Conservation (phyloP, 2,888 invertebrate species). For the Criorhina ranunculi region DNA sequence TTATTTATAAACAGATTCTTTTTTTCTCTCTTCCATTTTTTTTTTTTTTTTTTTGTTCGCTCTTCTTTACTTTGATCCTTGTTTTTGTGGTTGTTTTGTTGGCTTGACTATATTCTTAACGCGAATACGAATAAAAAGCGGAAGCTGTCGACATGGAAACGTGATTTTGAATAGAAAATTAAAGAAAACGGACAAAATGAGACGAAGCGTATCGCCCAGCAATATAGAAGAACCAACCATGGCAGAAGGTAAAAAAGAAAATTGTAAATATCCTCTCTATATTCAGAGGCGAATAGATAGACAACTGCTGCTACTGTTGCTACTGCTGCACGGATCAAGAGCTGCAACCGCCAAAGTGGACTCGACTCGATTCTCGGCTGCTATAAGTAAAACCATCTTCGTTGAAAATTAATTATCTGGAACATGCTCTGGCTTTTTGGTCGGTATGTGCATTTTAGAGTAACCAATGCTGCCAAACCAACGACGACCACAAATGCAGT, state of each 20-base stretch:
- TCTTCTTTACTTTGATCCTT: conserved; percentile 60
- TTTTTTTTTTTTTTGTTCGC: conserved; percentile 17
- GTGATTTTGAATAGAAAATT: conserved; percentile 77
- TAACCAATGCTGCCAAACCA: conserved; percentile 46
- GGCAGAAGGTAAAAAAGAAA: background rate
- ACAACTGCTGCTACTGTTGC: conserved; percentile 39
- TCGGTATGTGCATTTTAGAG: conserved; percentile 37
- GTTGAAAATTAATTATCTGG: conserved; percentile 76
- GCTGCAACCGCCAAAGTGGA: conserved; percentile 52
- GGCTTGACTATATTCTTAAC: conserved; percentile 56
- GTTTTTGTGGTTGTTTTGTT: conserved; percentile 63
- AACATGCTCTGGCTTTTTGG: conserved; percentile 64
- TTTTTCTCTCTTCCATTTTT: conserved; percentile 11
- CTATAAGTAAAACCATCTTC: conserved; percentile 70
- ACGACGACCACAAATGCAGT: conserved; percentile 68
- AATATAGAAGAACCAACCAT: background rate
- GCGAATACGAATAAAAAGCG: conserved; percentile 68
- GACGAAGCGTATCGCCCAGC: conserved; percentile 45
- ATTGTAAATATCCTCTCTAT: conserved; percentile 67
- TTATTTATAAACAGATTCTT: conserved; percentile 67
- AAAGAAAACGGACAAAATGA: conserved; percentile 72
- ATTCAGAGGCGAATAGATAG: conserved; percentile 61
- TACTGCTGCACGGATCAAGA: conserved; percentile 50
- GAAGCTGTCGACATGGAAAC: conserved; percentile 77
- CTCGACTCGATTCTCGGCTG: conserved; percentile 55